A percentile compares a stretch with the other conserved stretches of the same genome.
Conservation (phyloP, 2,797 vertebrate genomes). For the Rhabdophis nuchalis region DNA sequence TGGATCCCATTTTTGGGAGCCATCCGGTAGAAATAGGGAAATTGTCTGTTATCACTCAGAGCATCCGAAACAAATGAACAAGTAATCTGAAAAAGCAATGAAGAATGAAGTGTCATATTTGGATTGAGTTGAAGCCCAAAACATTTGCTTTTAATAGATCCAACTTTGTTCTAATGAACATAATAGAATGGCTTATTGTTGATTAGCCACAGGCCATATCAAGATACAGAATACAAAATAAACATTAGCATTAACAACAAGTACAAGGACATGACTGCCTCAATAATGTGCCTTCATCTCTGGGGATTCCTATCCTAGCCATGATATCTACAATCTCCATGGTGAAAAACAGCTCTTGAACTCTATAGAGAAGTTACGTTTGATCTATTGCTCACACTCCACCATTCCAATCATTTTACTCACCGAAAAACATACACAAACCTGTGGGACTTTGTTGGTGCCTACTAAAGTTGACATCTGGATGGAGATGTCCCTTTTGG, state of each 20-base stretch:
- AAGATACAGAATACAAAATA: neutral
- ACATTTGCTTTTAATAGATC: neutral
- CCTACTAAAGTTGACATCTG: neutral
- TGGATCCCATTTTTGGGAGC: neutral
- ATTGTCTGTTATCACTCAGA: neutral
- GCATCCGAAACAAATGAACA: neutral
- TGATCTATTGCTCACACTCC: neutral
- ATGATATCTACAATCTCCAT: neutral
- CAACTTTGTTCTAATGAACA: neutral
- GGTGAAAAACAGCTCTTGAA: neutral
- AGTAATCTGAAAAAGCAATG: neutral
- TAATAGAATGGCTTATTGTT: neutral
- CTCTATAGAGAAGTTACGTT: neutral
- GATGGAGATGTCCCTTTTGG: neutral
- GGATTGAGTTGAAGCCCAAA: neutral
- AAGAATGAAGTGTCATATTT: neutral
- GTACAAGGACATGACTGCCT: neutral
- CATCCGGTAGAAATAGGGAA: neutral
- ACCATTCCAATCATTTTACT: neutral
- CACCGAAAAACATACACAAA: neutral
- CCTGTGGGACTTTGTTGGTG: neutral
- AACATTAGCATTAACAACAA: neutral
- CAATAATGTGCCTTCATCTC: neutral
- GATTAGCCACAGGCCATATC: no score
- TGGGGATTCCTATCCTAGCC: accelerated